Evolutionary conservation across 2,888 invertebrate genomes (phyloP), one percentile per base, ranked within the genome.

Genomic region (Agrotis puta): DNA sequence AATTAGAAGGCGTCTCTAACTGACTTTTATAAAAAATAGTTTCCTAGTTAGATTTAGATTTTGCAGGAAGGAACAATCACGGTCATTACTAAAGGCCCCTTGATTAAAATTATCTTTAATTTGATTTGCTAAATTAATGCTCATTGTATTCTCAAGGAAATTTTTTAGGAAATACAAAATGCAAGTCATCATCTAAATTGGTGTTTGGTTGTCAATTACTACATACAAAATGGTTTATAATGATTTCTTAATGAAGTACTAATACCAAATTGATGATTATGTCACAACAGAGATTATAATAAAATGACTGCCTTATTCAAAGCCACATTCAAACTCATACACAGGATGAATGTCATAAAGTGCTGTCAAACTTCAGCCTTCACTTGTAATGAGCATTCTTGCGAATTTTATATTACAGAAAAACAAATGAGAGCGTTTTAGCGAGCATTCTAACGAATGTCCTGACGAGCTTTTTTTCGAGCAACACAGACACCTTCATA

Each of bases 1-100:
- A 96, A 96, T 96, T 95, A 96, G 94, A 89, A 94, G 93, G 92
- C 94, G 92, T 91, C 93, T 93, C 91, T 92, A 91, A 92, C 92
- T 91, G 92, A 90, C 91, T 93, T 82, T 90, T 88, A 89, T 88
- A 88, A 90, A 89, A 91, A 92, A 92, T 87, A 66, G 84, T 83
- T 87, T 86, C 84, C 77, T 83, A 79, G 77, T 83, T 77, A 64
- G 75, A 82, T 84, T 83, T 70, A 64, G 64, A 75, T 74, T 75
- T 70, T 54, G 59, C 58, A 47, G 16, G 57, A 20, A 9, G 16
- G n/a, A 13, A 61, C 70, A 66, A 74, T 54, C 53, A 66, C 14
- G 4, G 33, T 16, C 33, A 57, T 22, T 64, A 45, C 18, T 45
- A n/a, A n/a, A 16, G 16, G 18, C 6, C 1, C 7, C 47, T 43